Base-by-base conservation (phyloP, 2,888 invertebrate species). In the Cataglyphis albicans region DNA sequence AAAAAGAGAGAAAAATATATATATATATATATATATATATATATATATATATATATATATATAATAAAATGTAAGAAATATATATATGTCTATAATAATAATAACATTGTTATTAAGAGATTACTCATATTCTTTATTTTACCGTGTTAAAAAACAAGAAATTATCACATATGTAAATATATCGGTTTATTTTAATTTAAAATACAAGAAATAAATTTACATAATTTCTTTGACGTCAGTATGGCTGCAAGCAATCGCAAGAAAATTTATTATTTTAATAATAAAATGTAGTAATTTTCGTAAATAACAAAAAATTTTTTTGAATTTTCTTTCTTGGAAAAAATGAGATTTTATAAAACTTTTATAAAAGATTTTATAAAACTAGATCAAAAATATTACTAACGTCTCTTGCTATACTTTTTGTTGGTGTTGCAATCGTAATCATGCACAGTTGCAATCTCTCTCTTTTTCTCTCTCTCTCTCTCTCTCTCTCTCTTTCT, bases 361-460 rank as follows among this genome's bases (percentile, higher is more conserved):
- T n/a, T n/a, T n/a, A n/a, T 0, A 59, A 57, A 61, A n/a, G 38
- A 44, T 74, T 0, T 65, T 41, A 75, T 3, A 35, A 75, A 65
- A 75, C 3, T 21, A 3, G 65, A 32, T 75, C 35, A 15, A 32
- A 32, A 32, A 32, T 75, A 75, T 6, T 44, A 65, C 21, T 9
- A 44, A 7, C 32, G 18, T n/a, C n/a, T 65, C 41, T 32, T 74
- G 15, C 41, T 35, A 5, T 7, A 61, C 9, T 73, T 73, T 57
- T 73, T 29, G 29, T 15, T 2, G 9, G 29, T n/a, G 29, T 29
- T 29, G 29, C n/a, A 61, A 38, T 38, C 3, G 18, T 18, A 72
- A 35, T 61, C 61, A 59, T 12, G 41, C 61, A 12, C 38, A 73
- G 25, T 38, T 41, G 3, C 18, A 61, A 59, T 61, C 41, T 38